Evolutionary conservation across 2,888 invertebrate species (phyloP), one percentile per base, ranked within the genome.

Genomic region (Leucoptera coffeella): DNA sequence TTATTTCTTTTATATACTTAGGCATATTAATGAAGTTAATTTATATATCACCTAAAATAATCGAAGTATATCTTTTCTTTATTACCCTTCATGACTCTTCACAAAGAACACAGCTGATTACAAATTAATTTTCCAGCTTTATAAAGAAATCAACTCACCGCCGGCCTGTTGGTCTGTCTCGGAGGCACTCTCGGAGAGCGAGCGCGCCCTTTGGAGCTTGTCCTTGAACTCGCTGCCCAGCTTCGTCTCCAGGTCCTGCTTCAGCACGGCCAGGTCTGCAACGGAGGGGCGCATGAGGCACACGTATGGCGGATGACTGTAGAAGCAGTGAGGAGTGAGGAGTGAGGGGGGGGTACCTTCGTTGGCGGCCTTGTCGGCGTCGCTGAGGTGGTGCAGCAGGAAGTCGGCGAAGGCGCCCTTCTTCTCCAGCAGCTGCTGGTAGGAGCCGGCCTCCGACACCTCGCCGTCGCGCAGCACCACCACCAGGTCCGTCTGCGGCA

Each of bases 401-500:
- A 90, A 90, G 33, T 91, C 90, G 1, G 89, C 82, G 51, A 89
- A 89, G 22, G 84, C 84, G 10, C 88, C 89, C 47, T 85, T 88
- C 55, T 85, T 87, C 36, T 81, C 82, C 30, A 97, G 51, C 40
- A 99, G 71, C 48, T 95, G 83, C 39, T 85, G 81, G 59, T 96
- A 97, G 4, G 88, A 85, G 25, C 97, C 97, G 24, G 73, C 74
- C 58, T 97, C 97, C 1, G 88, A 86, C 11, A 97, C 78, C 42
- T 78, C 75, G 0, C 97, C 97, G 42, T 87, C 77, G 43, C 84
- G 7, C 42, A 99, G 56, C 3, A 97, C 96, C 34, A 94, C 59
- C 37, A 99, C 92, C 42, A 85, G 75, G 61, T 97, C 91, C 2
- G 89, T 88, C 44, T 89, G 81, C 1, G 93, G 87, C 38, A 97